Conservation (phyloP, 2,113 vertebrate species). For the Mobula hypostoma region DNA sequence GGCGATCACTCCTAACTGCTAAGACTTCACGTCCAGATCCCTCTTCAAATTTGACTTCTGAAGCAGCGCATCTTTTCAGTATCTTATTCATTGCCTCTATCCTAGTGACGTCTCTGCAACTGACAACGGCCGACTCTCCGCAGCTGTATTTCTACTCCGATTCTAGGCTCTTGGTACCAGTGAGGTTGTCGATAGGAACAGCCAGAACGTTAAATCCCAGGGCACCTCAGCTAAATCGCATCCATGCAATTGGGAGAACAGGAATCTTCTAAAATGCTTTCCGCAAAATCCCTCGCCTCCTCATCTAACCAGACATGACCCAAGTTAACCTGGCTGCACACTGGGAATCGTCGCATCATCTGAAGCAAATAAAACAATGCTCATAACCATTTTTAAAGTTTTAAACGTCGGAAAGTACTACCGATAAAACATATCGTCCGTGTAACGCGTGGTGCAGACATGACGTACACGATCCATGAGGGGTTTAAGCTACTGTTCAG, state of each 20-base stretch:
- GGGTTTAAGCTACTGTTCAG: no score
- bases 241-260: neutral
- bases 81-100: no score
- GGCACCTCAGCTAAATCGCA: neutral
- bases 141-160: neutral
- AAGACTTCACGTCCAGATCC: neutral
- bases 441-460: neutral
- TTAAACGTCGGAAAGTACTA: neutral
- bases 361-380: neutral
- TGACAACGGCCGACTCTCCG: neutral
- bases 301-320: no score
- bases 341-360: no score
- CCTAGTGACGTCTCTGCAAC: neutral
- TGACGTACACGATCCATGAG: neutral
- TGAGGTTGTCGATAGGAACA: neutral
- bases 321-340: no score
- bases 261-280: neutral
- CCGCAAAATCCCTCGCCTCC: neutral
- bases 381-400: neutral
- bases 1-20: neutral
- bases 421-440: neutral
- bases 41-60: neutral
- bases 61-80: neutral
- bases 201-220: neutral
- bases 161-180: neutral